Base-by-base conservation (phyloP, 2,888 invertebrate species). In the Gerosis bhagava region DNA sequence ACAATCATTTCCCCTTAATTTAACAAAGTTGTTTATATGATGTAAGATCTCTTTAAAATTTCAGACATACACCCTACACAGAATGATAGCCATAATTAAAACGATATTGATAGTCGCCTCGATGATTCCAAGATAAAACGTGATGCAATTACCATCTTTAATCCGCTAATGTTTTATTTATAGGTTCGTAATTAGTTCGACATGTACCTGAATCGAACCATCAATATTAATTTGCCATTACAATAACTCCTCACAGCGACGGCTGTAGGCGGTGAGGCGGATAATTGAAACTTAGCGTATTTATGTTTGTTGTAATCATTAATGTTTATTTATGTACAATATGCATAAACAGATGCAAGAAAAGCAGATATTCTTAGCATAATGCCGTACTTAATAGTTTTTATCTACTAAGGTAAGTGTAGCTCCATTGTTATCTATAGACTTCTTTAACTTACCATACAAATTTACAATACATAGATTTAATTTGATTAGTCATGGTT, bases 151-250 rank as follows among this genome's bases (percentile, higher is more conserved):
- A 46, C 21, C 39, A 46, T 46, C 13, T 46, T 37, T 44, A 40
- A 59, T 44, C 57, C 12, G 46, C 34, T 68, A 56, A 73, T 73
- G 67, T 72, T 64, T 72, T 65, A 73, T 74, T 65, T 70, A 71
- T 62, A 48, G 41, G 41, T 47, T 54, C 45, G 52, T 69, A 70
- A 71, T 73, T 63, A 67, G 60, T 60, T 63, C 65, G 64, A 67
- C 63, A 54, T 49, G 51, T 56, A 60, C 56, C 52, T 51, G 50
- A 53, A 60, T 59, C 57, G 51, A 60, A 62, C 66, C 67, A 77
- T 77, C 73, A 77, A 77, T 77, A 77, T 77, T 77, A 76, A 78
- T 73, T 69, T 64, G 62, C 62, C 62, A 75, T 76, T 70, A 75
- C 66, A 70, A 73, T 70, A 73, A 56, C 45, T 53, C 50, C 46